These are phyloP conservation scores for Leptinotarsa texana DNA, from an alignment of 1,140 invertebrate genomes.

Conservation along the genomic window DNA sequence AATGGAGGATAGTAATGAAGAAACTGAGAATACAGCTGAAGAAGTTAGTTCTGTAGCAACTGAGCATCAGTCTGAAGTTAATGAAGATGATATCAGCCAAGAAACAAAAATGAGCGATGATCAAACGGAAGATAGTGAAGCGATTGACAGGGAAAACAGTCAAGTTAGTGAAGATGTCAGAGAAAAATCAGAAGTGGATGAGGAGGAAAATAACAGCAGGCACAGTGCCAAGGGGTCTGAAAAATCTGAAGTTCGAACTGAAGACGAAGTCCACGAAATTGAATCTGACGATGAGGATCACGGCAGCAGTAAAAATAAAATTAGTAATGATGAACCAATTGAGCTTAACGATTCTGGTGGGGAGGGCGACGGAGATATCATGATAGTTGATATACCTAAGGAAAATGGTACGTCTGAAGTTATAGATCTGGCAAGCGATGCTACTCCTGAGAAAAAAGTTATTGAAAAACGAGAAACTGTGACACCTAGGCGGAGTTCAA, in stretches of 20 bases:
- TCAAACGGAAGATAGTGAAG: conserved; percentile 37
- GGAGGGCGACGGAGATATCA: conserved; percentile 62
- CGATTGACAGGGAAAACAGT: conserved; percentile 12
- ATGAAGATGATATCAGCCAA: conserved; percentile 30
- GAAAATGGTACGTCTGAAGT: conserved; percentile 49
- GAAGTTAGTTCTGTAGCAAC: conserved; percentile 33
- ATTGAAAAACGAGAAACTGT: conserved; percentile 16
- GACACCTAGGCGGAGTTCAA: conserved; percentile 60
- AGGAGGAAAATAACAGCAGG: conserved; percentile 32
- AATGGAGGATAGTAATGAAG: conserved; percentile 34
- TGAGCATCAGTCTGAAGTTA: conserved; percentile 30
- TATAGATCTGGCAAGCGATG: conserved; percentile 39
- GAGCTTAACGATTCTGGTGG: conserved; percentile 56
- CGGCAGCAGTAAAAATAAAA: conserved; percentile 33
- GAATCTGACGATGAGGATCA: conserved; percentile 54
- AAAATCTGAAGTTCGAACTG: conserved; percentile 34
- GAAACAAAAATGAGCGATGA: conserved; percentile 40
- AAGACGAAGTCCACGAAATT: conserved; percentile 36
- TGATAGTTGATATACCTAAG: conserved; percentile 54
- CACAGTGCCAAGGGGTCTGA: conserved; percentile 28
- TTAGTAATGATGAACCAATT: conserved; percentile 43
- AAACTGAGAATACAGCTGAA: conserved; percentile 22
- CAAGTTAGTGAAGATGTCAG: conserved; percentile 14
- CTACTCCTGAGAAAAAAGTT: conserved; percentile 41
- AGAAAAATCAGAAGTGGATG: conserved; percentile 8